These are phyloP conservation scores for Hypsibius dujardini DNA, from an alignment of 1,140 invertebrate genomes.

Conservation along the genomic window DNA sequence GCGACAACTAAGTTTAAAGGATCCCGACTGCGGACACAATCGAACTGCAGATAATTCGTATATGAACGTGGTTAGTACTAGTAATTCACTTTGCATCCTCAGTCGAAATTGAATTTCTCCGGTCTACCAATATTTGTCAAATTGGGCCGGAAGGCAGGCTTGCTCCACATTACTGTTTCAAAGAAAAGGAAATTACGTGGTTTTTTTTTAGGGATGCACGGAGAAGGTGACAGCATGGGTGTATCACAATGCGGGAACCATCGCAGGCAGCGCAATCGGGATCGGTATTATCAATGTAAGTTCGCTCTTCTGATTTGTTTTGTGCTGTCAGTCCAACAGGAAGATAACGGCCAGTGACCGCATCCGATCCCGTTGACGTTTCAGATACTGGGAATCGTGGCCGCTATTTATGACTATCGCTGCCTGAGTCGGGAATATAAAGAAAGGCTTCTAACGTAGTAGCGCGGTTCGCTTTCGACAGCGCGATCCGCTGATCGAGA, in stretches of 20 bases:
- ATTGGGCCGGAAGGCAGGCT: too few species aligned
- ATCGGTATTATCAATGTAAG: constrained; percentile 4
- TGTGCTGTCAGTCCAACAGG: too few species aligned
- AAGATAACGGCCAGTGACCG: too few species aligned
- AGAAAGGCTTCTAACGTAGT: too few species aligned
- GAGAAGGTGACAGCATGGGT: not conserved
- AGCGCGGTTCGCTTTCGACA: too few species aligned
- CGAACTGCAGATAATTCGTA: not conserved
- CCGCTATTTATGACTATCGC: not conserved
- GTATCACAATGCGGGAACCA: not conserved
- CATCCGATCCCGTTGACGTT: too few species aligned
- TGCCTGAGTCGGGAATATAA: not conserved
- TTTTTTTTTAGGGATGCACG: constrained; percentile 4
- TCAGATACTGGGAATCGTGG: not conserved
- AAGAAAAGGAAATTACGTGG: too few species aligned
- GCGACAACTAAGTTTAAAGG: not conserved
- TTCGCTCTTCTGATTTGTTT: not conserved
- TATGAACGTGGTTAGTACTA: not conserved
- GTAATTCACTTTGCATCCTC: too few species aligned
- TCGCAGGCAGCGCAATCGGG: not conserved
- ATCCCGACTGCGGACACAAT: not conserved
- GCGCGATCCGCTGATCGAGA: too few species aligned
- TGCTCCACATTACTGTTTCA: too few species aligned
- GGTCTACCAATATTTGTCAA: too few species aligned
- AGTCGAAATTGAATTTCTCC: too few species aligned